Percentiles rank a stretch among this genome's conserved stretches.
Evolutionary conservation across 2,113 vertebrate genomes (phyloP).

Genomic region (Poeciliopsis prolifica): DNA sequence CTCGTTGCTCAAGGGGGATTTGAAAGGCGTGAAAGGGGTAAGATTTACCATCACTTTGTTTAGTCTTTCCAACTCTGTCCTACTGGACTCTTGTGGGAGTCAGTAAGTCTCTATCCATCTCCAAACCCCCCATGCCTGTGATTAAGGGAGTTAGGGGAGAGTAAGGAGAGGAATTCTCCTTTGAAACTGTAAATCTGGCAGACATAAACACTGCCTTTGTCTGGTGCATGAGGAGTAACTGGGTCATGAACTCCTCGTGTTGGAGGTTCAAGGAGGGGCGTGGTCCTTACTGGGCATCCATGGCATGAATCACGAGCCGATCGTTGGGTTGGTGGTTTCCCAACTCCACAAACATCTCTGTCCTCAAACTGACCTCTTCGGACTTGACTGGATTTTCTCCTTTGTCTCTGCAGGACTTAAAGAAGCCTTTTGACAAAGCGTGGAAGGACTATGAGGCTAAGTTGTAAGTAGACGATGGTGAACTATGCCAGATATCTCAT

Average conservation of each 20-base stretch:
- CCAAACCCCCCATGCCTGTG: constrained; percentile 12
- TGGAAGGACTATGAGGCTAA: constrained; percentile 99
- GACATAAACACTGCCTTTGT: constrained; percentile 62
- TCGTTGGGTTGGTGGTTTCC: constrained; percentile 18
- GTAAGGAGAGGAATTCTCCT: constrained; percentile 6
- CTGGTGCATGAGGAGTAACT: constrained; percentile 52
- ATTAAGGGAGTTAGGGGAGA: constrained; percentile 5
- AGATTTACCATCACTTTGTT: constrained; percentile 70
- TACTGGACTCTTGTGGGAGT: constrained; percentile 1
- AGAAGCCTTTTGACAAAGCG: constrained; percentile 98
- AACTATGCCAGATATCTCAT: neutral
- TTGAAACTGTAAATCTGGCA: constrained; percentile 57
- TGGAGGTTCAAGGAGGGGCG: constrained; percentile 33
- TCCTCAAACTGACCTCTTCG: constrained; percentile 45
- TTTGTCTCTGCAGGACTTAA: constrained; percentile 79
- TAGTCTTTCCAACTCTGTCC: neutral
- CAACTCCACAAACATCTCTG: constrained; percentile 43
- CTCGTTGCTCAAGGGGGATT: constrained; percentile 94
- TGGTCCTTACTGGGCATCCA: constrained; percentile 12
- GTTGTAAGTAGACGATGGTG: constrained; percentile 85
- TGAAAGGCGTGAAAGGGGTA: constrained; percentile 99
- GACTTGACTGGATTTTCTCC: constrained; percentile 49
- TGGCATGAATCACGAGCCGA: constrained; percentile 38
- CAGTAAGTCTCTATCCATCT: constrained; percentile 41
- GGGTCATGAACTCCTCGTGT: constrained; percentile 58